Base-by-base conservation (phyloP, 37 sponge, comb jelly and placozoan species). In the Ianthella basta region DNA sequence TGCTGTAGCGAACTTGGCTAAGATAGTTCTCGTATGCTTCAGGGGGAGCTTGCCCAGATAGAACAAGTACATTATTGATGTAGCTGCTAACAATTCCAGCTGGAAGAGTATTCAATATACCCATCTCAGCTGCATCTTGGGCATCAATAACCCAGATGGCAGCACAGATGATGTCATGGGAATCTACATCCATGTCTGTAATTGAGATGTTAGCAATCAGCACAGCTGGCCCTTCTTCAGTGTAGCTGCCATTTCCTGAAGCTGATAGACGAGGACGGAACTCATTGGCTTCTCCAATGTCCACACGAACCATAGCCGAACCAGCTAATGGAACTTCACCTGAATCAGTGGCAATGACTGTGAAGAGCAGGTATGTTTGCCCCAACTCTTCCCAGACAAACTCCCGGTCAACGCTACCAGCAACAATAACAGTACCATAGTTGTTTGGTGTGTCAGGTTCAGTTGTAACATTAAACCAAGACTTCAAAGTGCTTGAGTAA, bases 261-360 rank as follows among this genome's bases (percentile, higher is more conserved):
- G 32, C 82, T 0, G 15, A 15, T 3, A 88, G 30, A 12, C 38
- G 5, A 41, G 95, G 95, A 0, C 90, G 57, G 59, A 91, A 89
- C 54, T 95, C 95, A 87, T 95, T 95, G 1, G 37, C 59, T 20
- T 92, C 92, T 1, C 21, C n/a, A 19, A 95, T 73, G 15, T 66
- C 80, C 19, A 95, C 60, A 20, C 19, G 12, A 16, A 95, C 90
- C 0, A 24, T 59, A 63, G 78, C 88, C 35, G 67, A 86, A 0
- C 82, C 86, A 41, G 55, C 24, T 14, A 63, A 50, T 86, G 77
- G 23, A 67, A 27, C 16, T 20, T 55, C 39, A 19, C 89, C 86
- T 21, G 55, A 57, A 80, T 95, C 96, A 16, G 30, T 44, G 16
- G 96, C 94, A 79, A 63, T 50, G 15, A 95, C 86, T 14, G 25